Evolutionary conservation across 2,888 invertebrate genomes (phyloP), one percentile per base, ranked within the genome.

Genomic region (Leptinotarsa peninsularis): DNA sequence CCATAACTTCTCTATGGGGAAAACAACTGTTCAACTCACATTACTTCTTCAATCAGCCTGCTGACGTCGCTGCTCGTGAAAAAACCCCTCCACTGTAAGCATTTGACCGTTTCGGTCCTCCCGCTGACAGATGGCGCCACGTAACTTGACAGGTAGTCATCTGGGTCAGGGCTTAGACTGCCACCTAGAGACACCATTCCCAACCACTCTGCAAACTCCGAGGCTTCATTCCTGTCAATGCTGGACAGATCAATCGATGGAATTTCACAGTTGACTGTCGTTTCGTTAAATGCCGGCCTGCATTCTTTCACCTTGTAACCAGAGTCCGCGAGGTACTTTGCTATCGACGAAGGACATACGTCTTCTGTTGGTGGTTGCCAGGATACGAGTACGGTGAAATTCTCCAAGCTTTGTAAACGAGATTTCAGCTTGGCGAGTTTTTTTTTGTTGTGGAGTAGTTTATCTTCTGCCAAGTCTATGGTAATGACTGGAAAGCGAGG

Each of bases 341-440:
- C 92, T 63, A 91, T 80, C 1, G 92, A 91, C n/a, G 92, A 92
- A 66, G 91, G 91, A 80, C 92, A 92, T 33, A 91, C 78, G 18
- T 84, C 85, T 70, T 86, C 84, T 17, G 85, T 85, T 77, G 89
- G 89, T 70, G 92, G 90, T 80, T 90, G 88, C 92, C 92, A 92
- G 58, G 86, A 83, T 58, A 91, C 58, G 58, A 91, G 85, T 14
- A 91, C 84, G 74, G 88, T 86, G 80, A 91, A 89, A 15, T 82
- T 86, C 75, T 86, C 82, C n/a, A 90, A 81, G 74, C 86, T 87
- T 73, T 85, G 81, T 66, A 91, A 83, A 76, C 88, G 86, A 60
- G 80, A 80, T 81, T 84, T 86, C 43, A 87, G 84, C 78, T 88
- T 87, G 76, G 90, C 87, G 79, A 90, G 89, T 79, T 87, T 88